A percentile compares a stretch with the other conserved stretches of the same genome.
Conservation (phyloP, 2,113 vertebrate species). For the Odontesthes bonariensis region DNA sequence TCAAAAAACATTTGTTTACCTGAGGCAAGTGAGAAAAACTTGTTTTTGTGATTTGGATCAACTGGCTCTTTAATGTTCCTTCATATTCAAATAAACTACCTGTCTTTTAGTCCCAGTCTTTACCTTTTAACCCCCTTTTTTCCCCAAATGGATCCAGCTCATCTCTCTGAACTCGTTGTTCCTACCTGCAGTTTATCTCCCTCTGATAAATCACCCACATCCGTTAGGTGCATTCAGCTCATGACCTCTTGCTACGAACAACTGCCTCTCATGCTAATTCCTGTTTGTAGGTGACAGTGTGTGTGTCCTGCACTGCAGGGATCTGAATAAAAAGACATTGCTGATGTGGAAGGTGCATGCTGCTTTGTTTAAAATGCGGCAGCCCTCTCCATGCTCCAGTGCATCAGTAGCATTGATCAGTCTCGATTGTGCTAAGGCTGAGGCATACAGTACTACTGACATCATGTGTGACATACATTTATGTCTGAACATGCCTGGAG, state of each 20-base stretch:
- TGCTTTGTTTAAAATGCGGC: conserved; percentile 29
- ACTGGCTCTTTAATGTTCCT: conserved; percentile 12
- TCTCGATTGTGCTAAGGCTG: conserved; percentile 18
- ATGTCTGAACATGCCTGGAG: conserved; percentile 42
- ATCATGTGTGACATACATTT: conserved; percentile 40
- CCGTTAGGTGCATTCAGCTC: conserved; percentile 28
- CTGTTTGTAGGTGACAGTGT: conserved; percentile 37
- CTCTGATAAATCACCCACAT: conserved; percentile 37
- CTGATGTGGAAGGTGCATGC: conserved; percentile 42
- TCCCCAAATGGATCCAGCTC: conserved; percentile 39
- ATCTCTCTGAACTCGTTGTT: conserved; percentile 30
- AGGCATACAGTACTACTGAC: conserved; percentile 25
- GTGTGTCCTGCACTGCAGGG: conserved; percentile 28
- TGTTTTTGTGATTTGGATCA: conserved; percentile 3
- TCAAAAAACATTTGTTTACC: neutral
- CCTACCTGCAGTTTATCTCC: conserved; percentile 30
- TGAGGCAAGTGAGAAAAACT: neutral
- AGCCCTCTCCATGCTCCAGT: conserved; percentile 36
- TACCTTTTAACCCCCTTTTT: conserved; percentile 20
- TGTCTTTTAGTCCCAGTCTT: neutral
- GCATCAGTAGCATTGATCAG: conserved; percentile 28
- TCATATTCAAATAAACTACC: neutral
- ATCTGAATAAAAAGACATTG: conserved; percentile 22
- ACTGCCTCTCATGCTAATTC: conserved; percentile 46
- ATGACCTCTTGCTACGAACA: conserved; percentile 32